Evolutionary conservation across 2,888 invertebrate species (phyloP).

Genomic region (Drosophila pseudotalamancana): DNA sequence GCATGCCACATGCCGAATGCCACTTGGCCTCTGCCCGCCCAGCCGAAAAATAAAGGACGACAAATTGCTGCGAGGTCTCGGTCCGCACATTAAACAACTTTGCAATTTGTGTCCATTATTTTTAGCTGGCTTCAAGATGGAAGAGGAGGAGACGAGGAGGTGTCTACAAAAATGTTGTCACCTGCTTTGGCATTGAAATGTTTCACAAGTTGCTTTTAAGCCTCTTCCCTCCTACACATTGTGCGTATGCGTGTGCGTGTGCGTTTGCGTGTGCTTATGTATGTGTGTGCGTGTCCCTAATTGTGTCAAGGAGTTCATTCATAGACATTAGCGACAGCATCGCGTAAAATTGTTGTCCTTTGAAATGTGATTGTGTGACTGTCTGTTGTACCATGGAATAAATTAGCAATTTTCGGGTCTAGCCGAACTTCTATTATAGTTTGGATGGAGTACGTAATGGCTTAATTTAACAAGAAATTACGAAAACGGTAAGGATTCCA

Average conservation of each 20-base stretch:
- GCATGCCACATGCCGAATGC: background rate
- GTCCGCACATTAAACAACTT: constrained; percentile 75
- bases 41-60: constrained; percentile 67
- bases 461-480: too few species aligned
- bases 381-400: constrained; percentile 14
- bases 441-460: background rate
- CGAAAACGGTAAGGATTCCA: too few species aligned
- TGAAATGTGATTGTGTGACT: background rate
- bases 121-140: constrained; percentile 63
- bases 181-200: constrained; percentile 59
- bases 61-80: constrained; percentile 69
- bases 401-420: background rate
- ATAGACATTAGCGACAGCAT: constrained; percentile 70
- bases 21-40: background rate
- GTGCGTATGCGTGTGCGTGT: constrained; percentile 13
- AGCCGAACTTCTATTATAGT: background rate
- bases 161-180: constrained; percentile 46
- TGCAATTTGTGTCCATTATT: constrained; percentile 78
- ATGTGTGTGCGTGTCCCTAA: constrained; percentile 45
- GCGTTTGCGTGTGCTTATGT: constrained; percentile 2
- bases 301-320: constrained; percentile 81
- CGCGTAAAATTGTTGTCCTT: constrained; percentile 41
- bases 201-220: constrained; percentile 36
- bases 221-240: background rate
- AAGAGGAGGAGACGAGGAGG: background rate